Evolutionary conservation across 2,888 invertebrate species (phyloP), one percentile per base, ranked within the genome.

Genomic region (Megamerina dolium): DNA sequence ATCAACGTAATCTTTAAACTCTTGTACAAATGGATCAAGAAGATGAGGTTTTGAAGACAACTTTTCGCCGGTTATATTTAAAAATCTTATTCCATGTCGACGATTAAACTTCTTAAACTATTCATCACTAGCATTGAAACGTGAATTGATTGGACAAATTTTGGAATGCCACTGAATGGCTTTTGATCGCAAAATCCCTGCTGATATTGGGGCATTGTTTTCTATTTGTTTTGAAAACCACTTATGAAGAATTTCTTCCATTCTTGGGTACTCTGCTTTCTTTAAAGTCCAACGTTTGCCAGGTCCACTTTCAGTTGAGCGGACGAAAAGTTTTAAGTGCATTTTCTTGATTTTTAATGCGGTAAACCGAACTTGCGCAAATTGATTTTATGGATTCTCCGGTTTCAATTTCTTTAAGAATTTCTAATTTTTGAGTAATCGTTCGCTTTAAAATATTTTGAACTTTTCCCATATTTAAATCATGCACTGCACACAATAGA

Each of bases 91-190:
- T 23, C 23, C 23, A 23, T 23, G 23, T 23, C 23, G 23, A 41
- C 23, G 23, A 6, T 27, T 41, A 18, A 34, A 41, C 27, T 41
- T 41, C 19, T 23, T 10, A 23, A 23, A 23, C 23, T 10, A 23
- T 23, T 26, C 33, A 20, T 40, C 12, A 32, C 16, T 17, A n/a
- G 17, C 40, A 40, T 40, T 40, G 32, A 40, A 40, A 40, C 33
- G 17, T 40, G 33, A 40, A 40, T 40, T 40, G 21, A 26, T 32
- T 41, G 23, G 10, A 13, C 33, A 34, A 41, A 41, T 34, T 41
- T 35, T 41, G 29, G 19, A 35, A 41, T 35, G 20, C 29, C 23
- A 35, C 17, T 35, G 20, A 20, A 13, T 23, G 19, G 35, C 41
- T 41, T 41, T 41, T 41, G 32, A 10, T 34, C 34, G n/a, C 33